Evolutionary conservation across 2,797 vertebrate genomes (phyloP), one percentile per base, ranked within the genome.

Genomic region (Aldrovandia affinis): DNA sequence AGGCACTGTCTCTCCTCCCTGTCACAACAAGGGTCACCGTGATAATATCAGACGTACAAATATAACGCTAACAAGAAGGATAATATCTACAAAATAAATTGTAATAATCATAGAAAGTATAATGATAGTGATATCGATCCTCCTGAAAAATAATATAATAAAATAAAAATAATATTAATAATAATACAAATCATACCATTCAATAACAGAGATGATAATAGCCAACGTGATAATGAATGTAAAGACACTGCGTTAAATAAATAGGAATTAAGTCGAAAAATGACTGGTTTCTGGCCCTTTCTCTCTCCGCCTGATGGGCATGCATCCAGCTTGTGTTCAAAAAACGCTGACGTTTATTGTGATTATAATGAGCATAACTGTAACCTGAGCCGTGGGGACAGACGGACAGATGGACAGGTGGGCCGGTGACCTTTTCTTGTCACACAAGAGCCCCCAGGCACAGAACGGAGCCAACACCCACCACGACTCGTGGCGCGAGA

Each of bases 401-500:
- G 70, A 78, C 22, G 30, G 39, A 61, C 25, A 18, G 39, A 78
- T 61, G 86, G 73, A 68, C 65, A 33, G 55, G 36, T 22, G 81
- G 90, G 93, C 91, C 88, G 84, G 88, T 93, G 91, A 92, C 87
- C 90, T 89, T 86, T 47, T 15, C 85, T 36, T 88, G 88, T 89
- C 85, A 89, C 92, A 87, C 79, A 85, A 88, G 90, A 91, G 89
- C 10, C 0, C 65, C 28, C 3, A 91, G 89, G 90, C 90, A 84
- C 86, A 89, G 65, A 68, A 20, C 22, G 18, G 42, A 25, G 39
- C 59, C 87, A 83, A 25, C 82, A 88, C 91, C 92, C 87, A 89
- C 90, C 89, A 89, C 90, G 90, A 91, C 90, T 90, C 89, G 92
- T 88, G n/a, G n/a, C n/a, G n/a, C n/a, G n/a, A n/a, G n/a, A n/a